phyloP scores from a whole-genome alignment of 2,888 invertebrate species.

The Drymonia ruficornis region DNA sequence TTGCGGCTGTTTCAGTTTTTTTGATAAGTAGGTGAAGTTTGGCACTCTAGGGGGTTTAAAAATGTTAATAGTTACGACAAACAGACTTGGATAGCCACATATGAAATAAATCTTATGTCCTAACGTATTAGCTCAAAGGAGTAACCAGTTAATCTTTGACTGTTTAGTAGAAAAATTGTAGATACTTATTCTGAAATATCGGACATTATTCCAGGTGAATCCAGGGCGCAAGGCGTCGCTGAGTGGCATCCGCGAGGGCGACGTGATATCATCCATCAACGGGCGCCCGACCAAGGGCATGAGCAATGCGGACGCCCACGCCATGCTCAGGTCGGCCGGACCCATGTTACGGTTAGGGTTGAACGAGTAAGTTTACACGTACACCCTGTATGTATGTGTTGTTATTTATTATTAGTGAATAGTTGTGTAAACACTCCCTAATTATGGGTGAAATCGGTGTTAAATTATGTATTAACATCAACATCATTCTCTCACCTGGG shows the following conservation, averaged over 20 bases:
- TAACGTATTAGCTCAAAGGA: too few species aligned
- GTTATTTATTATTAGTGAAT: too few species aligned
- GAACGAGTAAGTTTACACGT: constrained; percentile 87
- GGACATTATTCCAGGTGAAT: constrained; percentile 88
- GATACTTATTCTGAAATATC: background rate
- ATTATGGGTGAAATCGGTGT: too few species aligned
- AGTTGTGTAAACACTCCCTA: too few species aligned
- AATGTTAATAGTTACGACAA: too few species aligned
- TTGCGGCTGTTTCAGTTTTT: background rate
- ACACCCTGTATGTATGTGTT: background rate
- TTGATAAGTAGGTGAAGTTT: background rate
- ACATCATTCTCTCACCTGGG: too few species aligned
- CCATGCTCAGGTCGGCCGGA: constrained; percentile 89
- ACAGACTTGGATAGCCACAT: too few species aligned
- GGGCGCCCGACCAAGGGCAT: constrained; percentile 87
- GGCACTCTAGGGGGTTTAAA: background rate
- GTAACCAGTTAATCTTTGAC: too few species aligned
- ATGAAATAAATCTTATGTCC: too few species aligned
- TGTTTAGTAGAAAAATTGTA: background rate
- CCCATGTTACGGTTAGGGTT: constrained; percentile 87
- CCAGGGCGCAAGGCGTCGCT: constrained; percentile 94
- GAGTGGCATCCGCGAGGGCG: constrained; percentile 92
- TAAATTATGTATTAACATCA: too few species aligned
- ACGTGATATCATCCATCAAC: constrained; percentile 92
- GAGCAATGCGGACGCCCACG: constrained; percentile 89